Evolutionary conservation across 2,797 vertebrate genomes (phyloP).

Genomic region (Calcarius lapponicus): DNA sequence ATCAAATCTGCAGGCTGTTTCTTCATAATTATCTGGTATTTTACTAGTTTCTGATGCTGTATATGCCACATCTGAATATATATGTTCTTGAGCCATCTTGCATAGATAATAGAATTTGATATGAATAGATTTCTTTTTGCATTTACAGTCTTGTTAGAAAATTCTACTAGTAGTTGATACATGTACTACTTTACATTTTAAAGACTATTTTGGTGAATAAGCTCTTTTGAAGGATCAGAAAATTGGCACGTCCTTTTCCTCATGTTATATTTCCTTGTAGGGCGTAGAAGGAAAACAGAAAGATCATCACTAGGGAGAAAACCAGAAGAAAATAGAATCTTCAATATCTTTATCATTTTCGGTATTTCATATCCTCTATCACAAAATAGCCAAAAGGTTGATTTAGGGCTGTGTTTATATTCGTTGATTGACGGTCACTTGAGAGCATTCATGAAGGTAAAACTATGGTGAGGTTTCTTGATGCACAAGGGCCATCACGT

Average conservation of each 20-base stretch:
- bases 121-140: neutral
- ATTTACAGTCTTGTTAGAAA: neutral
- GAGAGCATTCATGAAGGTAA: neutral
- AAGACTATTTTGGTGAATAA: neutral
- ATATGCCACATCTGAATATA: neutral
- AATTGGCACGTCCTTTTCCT: neutral
- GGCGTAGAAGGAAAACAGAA: neutral
- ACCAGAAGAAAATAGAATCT: neutral
- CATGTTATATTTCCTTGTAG: rapidly evolving
- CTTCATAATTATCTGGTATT: slow-evolving; percentile 8
- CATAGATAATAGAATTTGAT: neutral
- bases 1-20: slow-evolving; percentile 11
- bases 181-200: neutral
- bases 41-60: neutral
- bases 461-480: neutral
- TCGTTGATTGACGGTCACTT: neutral
- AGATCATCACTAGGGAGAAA: neutral
- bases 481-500: neutral
- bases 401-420: neutral
- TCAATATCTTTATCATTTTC: neutral
- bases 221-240: neutral
- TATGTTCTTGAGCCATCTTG: neutral
- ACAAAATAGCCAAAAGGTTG: neutral
- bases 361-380: neutral
- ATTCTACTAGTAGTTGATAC: neutral